A percentile compares a stretch with the other conserved stretches of the same genome.
Conservation (phyloP, 2,797 vertebrate species). For the Cheirogaleus major region DNA sequence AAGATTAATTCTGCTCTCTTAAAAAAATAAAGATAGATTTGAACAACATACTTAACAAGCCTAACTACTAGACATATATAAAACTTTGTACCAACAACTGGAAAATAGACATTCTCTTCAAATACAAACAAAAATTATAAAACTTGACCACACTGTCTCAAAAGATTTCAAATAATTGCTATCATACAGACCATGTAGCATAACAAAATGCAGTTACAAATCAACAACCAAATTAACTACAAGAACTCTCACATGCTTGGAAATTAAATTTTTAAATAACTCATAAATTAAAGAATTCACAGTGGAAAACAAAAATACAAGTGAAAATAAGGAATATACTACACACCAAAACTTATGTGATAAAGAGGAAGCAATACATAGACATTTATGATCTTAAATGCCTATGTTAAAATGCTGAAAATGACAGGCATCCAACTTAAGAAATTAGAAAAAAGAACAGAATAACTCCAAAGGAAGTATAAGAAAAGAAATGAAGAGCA, state of each 20-base stretch:
- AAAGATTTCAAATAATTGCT: not conserved
- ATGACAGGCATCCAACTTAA: not conserved
- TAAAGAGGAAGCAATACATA: not conserved
- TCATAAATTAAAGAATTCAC: not conserved
- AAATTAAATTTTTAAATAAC: conserved; percentile 45
- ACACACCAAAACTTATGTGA: not conserved
- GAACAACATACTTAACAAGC: conserved; percentile 25
- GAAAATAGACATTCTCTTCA: not conserved
- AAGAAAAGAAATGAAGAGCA: conserved; percentile 24
- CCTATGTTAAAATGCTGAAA: conserved; percentile 15
- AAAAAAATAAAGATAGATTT: not conserved
- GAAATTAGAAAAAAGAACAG: not conserved
- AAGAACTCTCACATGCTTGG: not conserved
- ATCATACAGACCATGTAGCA: not conserved
- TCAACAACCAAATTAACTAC: not conserved
- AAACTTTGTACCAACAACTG: not conserved
- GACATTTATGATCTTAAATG: not conserved
- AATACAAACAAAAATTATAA: not conserved
- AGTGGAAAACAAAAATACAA: conserved; percentile 31
- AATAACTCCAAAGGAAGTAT: not conserved
- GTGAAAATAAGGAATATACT: not conserved
- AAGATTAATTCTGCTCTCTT: not conserved
- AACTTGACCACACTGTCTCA: not conserved
- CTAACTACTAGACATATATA: not conserved
- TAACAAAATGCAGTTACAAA: conserved; percentile 13